Evolutionary conservation across 2,888 invertebrate species (phyloP).

Genomic region (Scaptomyza polygonia): DNA sequence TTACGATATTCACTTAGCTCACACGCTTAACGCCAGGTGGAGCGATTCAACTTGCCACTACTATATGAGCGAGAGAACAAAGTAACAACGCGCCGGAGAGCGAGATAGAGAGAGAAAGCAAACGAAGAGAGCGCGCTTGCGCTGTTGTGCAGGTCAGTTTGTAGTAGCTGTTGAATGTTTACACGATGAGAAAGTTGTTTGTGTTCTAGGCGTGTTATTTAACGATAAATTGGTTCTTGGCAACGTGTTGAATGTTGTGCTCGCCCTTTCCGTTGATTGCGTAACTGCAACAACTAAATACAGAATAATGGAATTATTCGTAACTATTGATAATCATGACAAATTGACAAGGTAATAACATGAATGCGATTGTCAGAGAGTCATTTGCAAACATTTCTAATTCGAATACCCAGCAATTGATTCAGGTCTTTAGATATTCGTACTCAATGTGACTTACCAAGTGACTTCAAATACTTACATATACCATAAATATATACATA

Average conservation of each 20-base stretch:
- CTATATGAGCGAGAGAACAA: background rate
- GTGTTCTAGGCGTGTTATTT: conserved; percentile 16
- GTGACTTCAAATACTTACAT: background rate
- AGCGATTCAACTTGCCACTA: background rate
- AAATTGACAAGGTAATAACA: conserved; percentile 60
- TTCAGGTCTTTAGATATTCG: conserved; percentile 44
- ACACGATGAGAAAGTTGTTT: conserved; percentile 38
- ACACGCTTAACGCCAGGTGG: background rate
- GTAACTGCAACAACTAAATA: no score
- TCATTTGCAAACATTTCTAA: conserved; percentile 44
- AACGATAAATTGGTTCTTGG: conserved; percentile 1
- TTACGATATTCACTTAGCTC: background rate
- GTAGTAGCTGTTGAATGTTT: conserved; percentile 44
- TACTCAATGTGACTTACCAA: conserved; percentile 15
- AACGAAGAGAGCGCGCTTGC: conserved; percentile 57
- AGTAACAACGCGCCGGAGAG: background rate
- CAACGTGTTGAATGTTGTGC: conserved; percentile 16
- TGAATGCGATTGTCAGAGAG: conserved; percentile 26
- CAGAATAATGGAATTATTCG: no score
- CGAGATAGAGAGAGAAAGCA: conserved; percentile 2
- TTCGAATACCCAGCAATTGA: conserved; percentile 27
- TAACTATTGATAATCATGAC: conserved; percentile 59
- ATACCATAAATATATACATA: background rate
- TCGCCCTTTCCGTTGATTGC: conserved; percentile 10
- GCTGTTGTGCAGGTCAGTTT: conserved; percentile 57